Percentiles rank a stretch among this genome's conserved stretches.
Conservation (phyloP, 2,113 vertebrate species). For the Oryzias melastigma region DNA sequence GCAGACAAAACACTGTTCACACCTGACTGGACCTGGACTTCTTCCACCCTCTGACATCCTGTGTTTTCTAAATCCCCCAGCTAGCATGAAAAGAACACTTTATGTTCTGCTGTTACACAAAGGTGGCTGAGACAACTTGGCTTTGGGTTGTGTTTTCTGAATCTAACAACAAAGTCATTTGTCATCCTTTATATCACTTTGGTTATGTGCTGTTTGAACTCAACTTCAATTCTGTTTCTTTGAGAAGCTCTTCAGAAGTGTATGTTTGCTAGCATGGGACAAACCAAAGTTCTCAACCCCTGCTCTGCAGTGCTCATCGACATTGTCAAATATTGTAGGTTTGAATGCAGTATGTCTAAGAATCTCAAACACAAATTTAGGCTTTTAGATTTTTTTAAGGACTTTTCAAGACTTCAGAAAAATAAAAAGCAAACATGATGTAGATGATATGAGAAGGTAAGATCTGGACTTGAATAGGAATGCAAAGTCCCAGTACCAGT, state of each 20-base stretch:
- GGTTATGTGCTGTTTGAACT: constrained; percentile 26
- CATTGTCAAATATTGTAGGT: no score
- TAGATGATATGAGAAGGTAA: no score
- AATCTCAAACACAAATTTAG: no score
- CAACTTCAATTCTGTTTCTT: constrained; percentile 27
- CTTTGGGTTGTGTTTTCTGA: constrained; percentile 47
- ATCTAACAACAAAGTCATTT: constrained; percentile 26
- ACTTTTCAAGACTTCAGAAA: no score
- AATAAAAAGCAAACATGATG: no score
- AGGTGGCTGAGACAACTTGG: constrained; percentile 15
- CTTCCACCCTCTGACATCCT: constrained; percentile 29
- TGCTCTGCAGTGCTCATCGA: not conserved
- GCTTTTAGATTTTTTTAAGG: no score
- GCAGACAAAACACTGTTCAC: constrained; percentile 72
- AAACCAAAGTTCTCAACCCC: not conserved
- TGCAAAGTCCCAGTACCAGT: no score
- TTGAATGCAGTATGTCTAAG: no score
- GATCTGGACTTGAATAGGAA: no score
- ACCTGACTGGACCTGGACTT: constrained; percentile 42
- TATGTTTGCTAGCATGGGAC: constrained; percentile 4
- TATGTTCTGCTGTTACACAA: constrained; percentile 33
- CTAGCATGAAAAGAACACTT: constrained; percentile 53
- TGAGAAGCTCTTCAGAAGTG: constrained; percentile 10
- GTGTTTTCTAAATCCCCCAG: constrained; percentile 51
- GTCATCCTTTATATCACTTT: constrained; percentile 21